Percentiles rank a stretch among this genome's conserved stretches.
phyloP scores from a whole-genome alignment of 2,888 invertebrate genomes.

The Busseola fusca region DNA sequence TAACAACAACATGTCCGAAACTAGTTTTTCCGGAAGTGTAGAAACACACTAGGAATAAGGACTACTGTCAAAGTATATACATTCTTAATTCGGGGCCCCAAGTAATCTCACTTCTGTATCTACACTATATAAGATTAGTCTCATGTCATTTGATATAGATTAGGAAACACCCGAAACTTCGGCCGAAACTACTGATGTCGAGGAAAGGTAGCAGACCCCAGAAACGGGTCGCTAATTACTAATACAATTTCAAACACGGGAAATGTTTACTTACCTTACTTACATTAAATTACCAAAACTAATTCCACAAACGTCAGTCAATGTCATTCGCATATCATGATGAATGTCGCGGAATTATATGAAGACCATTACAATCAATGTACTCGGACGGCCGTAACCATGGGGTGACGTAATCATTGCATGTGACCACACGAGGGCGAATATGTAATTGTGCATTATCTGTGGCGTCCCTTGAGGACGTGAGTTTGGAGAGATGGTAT shows the following conservation, averaged over 20 bases:
- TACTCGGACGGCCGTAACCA: background rate
- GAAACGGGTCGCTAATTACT: background rate
- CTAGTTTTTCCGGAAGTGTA: no score
- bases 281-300: slow-evolving; percentile 7
- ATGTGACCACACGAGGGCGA: slow-evolving; percentile 34
- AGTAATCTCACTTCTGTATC: no score
- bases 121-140: no score
- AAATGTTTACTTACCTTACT: background rate
- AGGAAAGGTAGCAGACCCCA: background rate
- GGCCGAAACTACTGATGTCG: background rate
- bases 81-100: no score
- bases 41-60: no score
- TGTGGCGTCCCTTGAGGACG: slow-evolving; percentile 13
- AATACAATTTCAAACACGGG: background rate
- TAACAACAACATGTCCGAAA: no score
- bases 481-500: slow-evolving; percentile 5
- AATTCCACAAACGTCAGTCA: slow-evolving; percentile 28
- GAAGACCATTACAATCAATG: slow-evolving; percentile 43
- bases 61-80: no score
- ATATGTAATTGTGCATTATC: slow-evolving; percentile 46
- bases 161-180: background rate
- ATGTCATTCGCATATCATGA: slow-evolving; percentile 13
- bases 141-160: no score
- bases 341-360: slow-evolving; percentile 21
- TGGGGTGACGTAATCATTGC: slow-evolving; percentile 28